A percentile compares a stretch with the other conserved stretches of the same genome.
Evolutionary conservation across 1,140 invertebrate species (phyloP).

Genomic region (Vanessa atalanta): DNA sequence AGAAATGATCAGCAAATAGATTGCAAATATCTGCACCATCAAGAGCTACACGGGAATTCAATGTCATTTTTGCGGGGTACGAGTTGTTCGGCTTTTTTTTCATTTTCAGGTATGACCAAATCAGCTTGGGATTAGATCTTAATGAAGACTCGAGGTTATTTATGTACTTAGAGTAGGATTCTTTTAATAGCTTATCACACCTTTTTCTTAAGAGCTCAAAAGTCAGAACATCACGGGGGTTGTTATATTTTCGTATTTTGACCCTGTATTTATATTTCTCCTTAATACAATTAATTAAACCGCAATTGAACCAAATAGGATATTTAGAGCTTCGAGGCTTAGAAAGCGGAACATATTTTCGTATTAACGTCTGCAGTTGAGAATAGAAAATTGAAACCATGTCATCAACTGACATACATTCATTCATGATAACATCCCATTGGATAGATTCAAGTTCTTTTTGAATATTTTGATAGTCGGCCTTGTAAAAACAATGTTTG

Average conservation of each 20-base stretch:
- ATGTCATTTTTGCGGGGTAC: slow-evolving; percentile 28
- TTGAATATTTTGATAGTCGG: slow-evolving; percentile 23
- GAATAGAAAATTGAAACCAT: neutral
- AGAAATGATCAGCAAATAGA: slow-evolving; percentile 25
- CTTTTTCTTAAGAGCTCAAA: slow-evolving; percentile 31
- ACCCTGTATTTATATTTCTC: slow-evolving; percentile 38
- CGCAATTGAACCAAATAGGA: slow-evolving; percentile 28
- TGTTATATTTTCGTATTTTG: slow-evolving; percentile 36
- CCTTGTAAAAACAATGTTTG: slow-evolving; percentile 26
- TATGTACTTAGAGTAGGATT: slow-evolving; percentile 32
- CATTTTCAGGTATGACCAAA: slow-evolving; percentile 37
- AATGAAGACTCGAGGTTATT: slow-evolving; percentile 23
- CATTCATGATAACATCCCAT: no score
- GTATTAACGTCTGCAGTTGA: slow-evolving; percentile 20
- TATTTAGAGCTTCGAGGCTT: slow-evolving; percentile 26
- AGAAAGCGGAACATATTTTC: slow-evolving; percentile 34
- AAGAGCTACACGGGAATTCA: neutral
- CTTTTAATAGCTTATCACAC: slow-evolving; percentile 20
- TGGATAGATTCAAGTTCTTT: slow-evolving; percentile 1
- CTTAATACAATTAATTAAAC: slow-evolving; percentile 31
- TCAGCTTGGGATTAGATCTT: slow-evolving; percentile 33
- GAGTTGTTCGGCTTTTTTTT: slow-evolving; percentile 24
- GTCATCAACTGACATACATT: slow-evolving; percentile 7
- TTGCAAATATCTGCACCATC: slow-evolving; percentile 29
- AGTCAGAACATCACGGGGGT: slow-evolving; percentile 30